Percentiles rank a stretch among this genome's conserved stretches.
Conservation (phyloP, 2,888 invertebrate genomes). For the Leucoma salicis region DNA sequence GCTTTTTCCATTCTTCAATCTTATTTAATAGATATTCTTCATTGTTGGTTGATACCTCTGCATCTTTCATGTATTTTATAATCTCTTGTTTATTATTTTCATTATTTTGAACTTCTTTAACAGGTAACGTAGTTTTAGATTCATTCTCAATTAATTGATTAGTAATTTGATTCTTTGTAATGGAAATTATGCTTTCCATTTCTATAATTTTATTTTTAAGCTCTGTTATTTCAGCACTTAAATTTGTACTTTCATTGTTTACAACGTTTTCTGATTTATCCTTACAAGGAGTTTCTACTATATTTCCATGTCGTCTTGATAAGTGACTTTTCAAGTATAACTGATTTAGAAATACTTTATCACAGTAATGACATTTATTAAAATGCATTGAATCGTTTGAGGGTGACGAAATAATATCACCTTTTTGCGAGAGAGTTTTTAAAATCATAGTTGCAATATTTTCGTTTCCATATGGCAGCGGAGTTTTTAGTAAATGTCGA, state of each 20-base stretch:
- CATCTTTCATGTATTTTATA: slow-evolving; percentile 52
- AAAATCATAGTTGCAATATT: slow-evolving; percentile 75
- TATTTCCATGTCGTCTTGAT: slow-evolving; percentile 79
- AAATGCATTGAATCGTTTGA: slow-evolving; percentile 62
- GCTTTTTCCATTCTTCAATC: slow-evolving; percentile 77
- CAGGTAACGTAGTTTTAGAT: slow-evolving; percentile 10
- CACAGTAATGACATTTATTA: slow-evolving; percentile 84
- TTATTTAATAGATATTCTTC: slow-evolving; percentile 59
- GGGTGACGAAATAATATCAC: slow-evolving; percentile 55
- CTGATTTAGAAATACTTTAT: slow-evolving; percentile 86
- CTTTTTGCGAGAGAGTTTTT: slow-evolving; percentile 64
- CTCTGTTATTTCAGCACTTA: slow-evolving; percentile 70
- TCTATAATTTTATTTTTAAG: slow-evolving; percentile 74
- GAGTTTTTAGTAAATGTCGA: slow-evolving; percentile 51
- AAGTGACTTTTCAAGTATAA: slow-evolving; percentile 85
- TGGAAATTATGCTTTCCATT: slow-evolving; percentile 57
- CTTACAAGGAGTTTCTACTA: slow-evolving; percentile 54
- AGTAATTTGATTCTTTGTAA: slow-evolving; percentile 28
- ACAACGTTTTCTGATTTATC: slow-evolving; percentile 37
- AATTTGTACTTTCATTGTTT: slow-evolving; percentile 82
- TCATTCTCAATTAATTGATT: slow-evolving; percentile 17
- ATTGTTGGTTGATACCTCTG: slow-evolving; percentile 54
- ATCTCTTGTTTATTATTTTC: slow-evolving; percentile 12
- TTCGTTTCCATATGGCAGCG: slow-evolving; percentile 66
- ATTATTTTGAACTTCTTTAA: slow-evolving; percentile 11